These are phyloP conservation scores for Podarcis cretensis DNA, from an alignment of 2,113 vertebrate genomes.

Conservation along the genomic window DNA sequence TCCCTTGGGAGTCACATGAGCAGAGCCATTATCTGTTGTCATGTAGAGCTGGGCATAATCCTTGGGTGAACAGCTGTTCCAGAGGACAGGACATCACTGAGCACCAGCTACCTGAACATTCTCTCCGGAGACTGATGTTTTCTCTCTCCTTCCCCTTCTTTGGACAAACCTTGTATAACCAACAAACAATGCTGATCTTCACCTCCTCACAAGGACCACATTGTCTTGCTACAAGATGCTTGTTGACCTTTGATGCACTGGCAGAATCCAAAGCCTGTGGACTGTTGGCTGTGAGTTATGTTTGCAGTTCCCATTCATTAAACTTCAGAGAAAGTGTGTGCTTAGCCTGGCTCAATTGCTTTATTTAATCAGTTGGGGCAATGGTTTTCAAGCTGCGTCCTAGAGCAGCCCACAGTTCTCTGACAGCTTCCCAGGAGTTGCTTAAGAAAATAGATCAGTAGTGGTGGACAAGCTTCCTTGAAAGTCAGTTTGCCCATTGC, in stretches of 20 bases:
- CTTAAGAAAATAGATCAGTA: background rate
- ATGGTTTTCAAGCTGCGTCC: background rate
- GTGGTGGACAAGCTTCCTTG: background rate
- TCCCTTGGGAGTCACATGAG: background rate
- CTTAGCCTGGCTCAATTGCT: background rate
- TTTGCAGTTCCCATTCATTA: background rate
- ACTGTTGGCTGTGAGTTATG: too few relatives aligned
- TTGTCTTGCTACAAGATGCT: background rate
- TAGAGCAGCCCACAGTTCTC: too few relatives aligned
- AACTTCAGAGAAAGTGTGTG: background rate
- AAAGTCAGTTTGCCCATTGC: background rate
- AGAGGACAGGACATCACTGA: background rate
- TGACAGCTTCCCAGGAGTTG: background rate
- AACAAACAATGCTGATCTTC: background rate
- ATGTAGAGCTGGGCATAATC: background rate
- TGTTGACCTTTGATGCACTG: background rate
- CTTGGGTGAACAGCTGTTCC: slow-evolving; percentile 2
- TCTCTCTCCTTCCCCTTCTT: too few relatives aligned
- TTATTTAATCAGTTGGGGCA: too few relatives aligned
- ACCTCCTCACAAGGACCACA: too few relatives aligned
- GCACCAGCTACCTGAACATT: background rate
- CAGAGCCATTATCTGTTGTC: slow-evolving; percentile 13
- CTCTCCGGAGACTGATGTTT: too few relatives aligned
- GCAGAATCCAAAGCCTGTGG: background rate
- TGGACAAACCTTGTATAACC: background rate